Evolutionary conservation across 2,113 vertebrate species (phyloP).

Genomic region (Chamaetylas fuelleborni): DNA sequence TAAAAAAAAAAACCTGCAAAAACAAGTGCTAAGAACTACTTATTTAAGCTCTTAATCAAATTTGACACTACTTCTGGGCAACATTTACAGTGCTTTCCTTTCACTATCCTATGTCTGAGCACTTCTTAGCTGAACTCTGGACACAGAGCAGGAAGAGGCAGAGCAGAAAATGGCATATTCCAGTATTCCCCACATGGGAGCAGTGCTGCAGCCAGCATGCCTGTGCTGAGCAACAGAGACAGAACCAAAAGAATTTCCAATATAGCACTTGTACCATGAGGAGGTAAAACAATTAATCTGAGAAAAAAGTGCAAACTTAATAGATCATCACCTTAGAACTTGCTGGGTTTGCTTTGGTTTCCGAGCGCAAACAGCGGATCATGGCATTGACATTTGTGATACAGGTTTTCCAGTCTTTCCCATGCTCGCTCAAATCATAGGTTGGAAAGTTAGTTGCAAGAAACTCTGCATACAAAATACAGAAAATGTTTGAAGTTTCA

Average conservation of each 20-base stretch:
- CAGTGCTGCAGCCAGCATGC: not conserved
- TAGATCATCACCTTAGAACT: constrained; percentile 19
- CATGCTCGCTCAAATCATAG: constrained; percentile 74
- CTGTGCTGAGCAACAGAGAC: not conserved
- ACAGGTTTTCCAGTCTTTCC: constrained; percentile 79
- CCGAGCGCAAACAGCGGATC: constrained; percentile 66
- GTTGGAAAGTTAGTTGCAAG: constrained; percentile 67
- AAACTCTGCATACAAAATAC: constrained; percentile 69
- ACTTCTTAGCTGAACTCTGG: not conserved
- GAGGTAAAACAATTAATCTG: not conserved
- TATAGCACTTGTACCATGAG: not conserved
- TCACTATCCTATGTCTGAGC: not conserved
- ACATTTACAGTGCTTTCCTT: not conserved
- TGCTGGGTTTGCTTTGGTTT: constrained; percentile 59
- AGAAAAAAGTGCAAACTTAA: not conserved
- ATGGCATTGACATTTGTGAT: constrained; percentile 71
- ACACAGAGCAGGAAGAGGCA: not conserved
- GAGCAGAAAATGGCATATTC: not conserved
- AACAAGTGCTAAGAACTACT: not conserved
- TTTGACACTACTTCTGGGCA: not conserved
- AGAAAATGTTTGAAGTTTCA: not conserved
- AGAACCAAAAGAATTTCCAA: not conserved
- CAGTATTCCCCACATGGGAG: not conserved
- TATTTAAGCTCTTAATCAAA: not conserved
- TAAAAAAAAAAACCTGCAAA: not conserved